Base-by-base conservation (phyloP, 2,888 invertebrate species). In the Cynaeus angustus region DNA sequence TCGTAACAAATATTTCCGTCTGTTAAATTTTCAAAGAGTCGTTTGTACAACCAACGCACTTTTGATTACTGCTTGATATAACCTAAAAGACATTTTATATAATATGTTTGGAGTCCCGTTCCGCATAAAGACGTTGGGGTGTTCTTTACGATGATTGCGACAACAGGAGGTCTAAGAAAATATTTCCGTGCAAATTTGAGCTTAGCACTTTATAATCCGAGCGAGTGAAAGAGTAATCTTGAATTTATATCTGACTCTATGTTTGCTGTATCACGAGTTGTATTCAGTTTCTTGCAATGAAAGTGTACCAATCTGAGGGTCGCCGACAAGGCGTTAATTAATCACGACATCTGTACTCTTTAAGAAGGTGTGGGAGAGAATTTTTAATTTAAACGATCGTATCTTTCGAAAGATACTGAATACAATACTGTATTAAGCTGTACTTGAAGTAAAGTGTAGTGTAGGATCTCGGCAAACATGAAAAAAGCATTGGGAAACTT, bases 141-240 rank as follows among this genome's bases (percentile, higher is more conserved):
- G n/a, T 41, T 5, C 30, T 52, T 52, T 52, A 52, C 28, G 52
- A 30, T 52, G 28, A 52, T 52, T 52, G 30, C 26, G 21, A 3
- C 52, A 13, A 30, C 33, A 13, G 52, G 52, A 52, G 52, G 33
- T 52, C 52, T 8, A 12, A 28, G 10, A 30, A 52, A 33, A 30
- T 52, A 33, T 30, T 30, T 52, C 52, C 13, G 41, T 41, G 41
- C 41, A 41, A 13, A 41, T 41, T 41, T 41, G 41, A 12, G 41
- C 13, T 13, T 41, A 41, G 33, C 33, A 33, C 33, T 33, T 33
- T 33, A 33, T 33, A 33, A 33, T 33, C 33, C 33, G 3, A 33
- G 33, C 9, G 33, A 33, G 6, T 33, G 33, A 33, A 33, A 33
- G 33, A 33, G 33, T 33, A 33, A 33, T 33, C 33, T 33, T 6